Evolutionary conservation across 1,140 invertebrate genomes (phyloP), one percentile per base, ranked within the genome.

Genomic region (Berghia stephanieae): DNA sequence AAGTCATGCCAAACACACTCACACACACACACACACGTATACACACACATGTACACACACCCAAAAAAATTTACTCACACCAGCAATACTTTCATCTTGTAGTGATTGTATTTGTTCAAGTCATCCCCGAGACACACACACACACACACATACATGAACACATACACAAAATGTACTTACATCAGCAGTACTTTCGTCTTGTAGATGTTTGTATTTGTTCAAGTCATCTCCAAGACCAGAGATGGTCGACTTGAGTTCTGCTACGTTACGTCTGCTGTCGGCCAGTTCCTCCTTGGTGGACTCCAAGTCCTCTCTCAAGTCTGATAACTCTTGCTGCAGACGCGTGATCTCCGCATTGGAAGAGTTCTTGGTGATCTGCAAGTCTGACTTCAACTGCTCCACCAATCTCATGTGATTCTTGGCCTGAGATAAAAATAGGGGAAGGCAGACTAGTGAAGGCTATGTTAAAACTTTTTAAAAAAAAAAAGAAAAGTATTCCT

Each of bases 321-420:
- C 49, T 38, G 83, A 85, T 21, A 87, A 78, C 63, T 88, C 88
- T 42, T 84, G 82, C 69, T 86, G 82, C 46, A 86, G 79, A 40
- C 86, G 83, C 18, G 83, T 78, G 13, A 83, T 77, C 70, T 88
- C 88, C 75, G 87, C 86, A 24, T 79, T 71, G 67, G 87, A 82
- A n/a, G 80, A 83, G 36, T 79, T 78, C 76, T 80, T 82, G 40
- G 80, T 79, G 73, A 85, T 77, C 60, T 84, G 81, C 10, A 87
- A 70, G 69, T 88, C 88, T 21, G 83, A 80, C 75, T 87, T 87
- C 74, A 87, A 72, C 77, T 88, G 87, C 24, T 89, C 88, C 18
- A 88, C 85, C 3, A 81, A 82, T n/a, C 84, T 78, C 75, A 86
- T 66, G n/a, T 88, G 86, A 74, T 87, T 88, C 77, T 85, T 85